Evolutionary conservation across 30 jellyfish, hydroid and myxozoan genomes (phyloP).

Genomic region (Chrysaora quinquecirrha): DNA sequence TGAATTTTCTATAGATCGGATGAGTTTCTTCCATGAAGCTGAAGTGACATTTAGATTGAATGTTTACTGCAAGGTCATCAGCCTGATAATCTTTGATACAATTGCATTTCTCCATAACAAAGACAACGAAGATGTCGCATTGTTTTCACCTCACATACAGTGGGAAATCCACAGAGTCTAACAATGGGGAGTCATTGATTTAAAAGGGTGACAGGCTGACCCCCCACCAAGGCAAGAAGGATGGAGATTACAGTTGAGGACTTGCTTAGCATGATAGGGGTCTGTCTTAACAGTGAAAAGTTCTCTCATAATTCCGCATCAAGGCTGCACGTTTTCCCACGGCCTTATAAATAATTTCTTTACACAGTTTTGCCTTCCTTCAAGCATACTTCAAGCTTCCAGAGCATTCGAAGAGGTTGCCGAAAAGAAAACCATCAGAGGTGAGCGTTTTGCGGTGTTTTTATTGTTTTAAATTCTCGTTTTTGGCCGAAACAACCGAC

Average conservation of each 20-base stretch:
- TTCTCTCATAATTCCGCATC: neutral
- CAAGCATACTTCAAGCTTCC: too few relatives aligned
- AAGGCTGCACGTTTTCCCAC: slow-evolving; percentile 14
- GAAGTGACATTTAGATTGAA: neutral
- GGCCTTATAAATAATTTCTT: too few relatives aligned
- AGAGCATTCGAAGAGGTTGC: too few relatives aligned
- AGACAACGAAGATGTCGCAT: neutral
- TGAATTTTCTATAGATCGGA: too few relatives aligned
- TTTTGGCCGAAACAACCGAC: too few relatives aligned
- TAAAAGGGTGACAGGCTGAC: neutral
- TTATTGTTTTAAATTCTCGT: too few relatives aligned
- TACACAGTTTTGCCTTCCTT: too few relatives aligned
- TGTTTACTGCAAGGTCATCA: neutral
- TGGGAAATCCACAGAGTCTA: neutral
- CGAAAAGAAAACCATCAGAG: too few relatives aligned
- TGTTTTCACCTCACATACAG: neutral
- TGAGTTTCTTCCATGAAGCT: too few relatives aligned
- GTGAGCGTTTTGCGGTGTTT: too few relatives aligned
- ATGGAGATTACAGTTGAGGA: too few relatives aligned
- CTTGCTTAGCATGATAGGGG: slow-evolving; percentile 8
- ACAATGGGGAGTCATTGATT: neutral
- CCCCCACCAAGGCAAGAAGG: neutral
- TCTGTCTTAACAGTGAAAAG: neutral
- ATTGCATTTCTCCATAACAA: neutral
- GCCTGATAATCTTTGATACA: neutral